Evolutionary conservation across 1,140 invertebrate genomes (phyloP), one percentile per base, ranked within the genome.

Genomic region (Zaprionus davidi): DNA sequence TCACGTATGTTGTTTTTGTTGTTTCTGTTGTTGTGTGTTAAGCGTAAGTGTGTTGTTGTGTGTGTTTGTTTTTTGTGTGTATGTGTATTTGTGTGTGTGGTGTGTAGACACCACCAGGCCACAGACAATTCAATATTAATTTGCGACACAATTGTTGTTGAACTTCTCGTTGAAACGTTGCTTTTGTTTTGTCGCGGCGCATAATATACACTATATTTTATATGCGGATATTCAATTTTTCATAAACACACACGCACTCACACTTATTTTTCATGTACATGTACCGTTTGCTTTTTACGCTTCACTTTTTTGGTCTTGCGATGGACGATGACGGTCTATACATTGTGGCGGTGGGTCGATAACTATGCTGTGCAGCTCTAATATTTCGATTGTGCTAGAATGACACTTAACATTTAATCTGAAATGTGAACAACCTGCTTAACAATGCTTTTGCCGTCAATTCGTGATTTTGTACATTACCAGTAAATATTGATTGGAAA

Each of bases 1-100:
- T 85, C 82, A 85, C 82, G 78, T 83, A 80, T 79, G 78, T 85
- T 84, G 83, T 84, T 85, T 81, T 85, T 85, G 82, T 85, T 85
- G 82, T 76, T 76, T 71, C 69, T 67, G 62, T 76, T 76, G 68
- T 71, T 76, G 69, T 71, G 46, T 76, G 49, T 71, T 71, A 66
- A 76, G 56, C 38, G 60, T 85, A 71, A 72, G 56, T 79, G 69
- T 82, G 76, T 82, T 82, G 63, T 77, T 31, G 28, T 5, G 36
- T 57, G n/a, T 70, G 49, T 56, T 13, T 17, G 26, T 49, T 36
- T 57, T 63, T 38, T 73, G 31, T 70, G 78, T 63, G 67, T 78
- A 44, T 49, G 71, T 71, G 53, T 78, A 44, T 49, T 71, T 71
- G 53, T 68, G 58, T 58, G 66, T 41, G 70, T 74, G 49, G 20